These are phyloP conservation scores for Conops quadrifasciatus DNA, from an alignment of 2,888 invertebrate species.

Conservation along the genomic window DNA sequence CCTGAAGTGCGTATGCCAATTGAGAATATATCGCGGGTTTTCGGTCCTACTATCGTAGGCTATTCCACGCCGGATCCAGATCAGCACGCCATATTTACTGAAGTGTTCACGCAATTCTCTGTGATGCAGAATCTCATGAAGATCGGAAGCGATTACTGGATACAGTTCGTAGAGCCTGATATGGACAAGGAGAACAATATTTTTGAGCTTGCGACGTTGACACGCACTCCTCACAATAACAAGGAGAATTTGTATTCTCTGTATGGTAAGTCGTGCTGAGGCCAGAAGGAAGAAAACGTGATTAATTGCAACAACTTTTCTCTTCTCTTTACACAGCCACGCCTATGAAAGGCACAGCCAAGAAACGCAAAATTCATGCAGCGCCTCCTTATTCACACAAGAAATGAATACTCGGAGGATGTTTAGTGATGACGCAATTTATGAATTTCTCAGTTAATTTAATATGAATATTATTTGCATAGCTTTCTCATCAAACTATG, in stretches of 20 bases:
- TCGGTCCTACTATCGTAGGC: constrained; percentile 94
- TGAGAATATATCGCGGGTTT: constrained; percentile 87
- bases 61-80: constrained; percentile 80
- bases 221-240: constrained; percentile 47
- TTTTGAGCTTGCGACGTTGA: constrained; percentile 27
- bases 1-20: constrained; percentile 91
- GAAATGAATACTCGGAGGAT: constrained; percentile 1
- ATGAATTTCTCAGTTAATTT: not conserved
- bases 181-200: constrained; percentile 48
- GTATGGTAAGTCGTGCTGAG: constrained; percentile 53
- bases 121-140: constrained; percentile 77
- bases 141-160: constrained; percentile 80
- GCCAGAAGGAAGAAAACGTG: not conserved
- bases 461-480: not conserved
- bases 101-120: constrained; percentile 79
- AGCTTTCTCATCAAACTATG: too few relatives aligned
- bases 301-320: not conserved
- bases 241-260: constrained; percentile 53
- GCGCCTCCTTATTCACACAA: constrained; percentile 52
- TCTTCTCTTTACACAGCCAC: constrained; percentile 51
- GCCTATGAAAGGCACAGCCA: constrained; percentile 60
- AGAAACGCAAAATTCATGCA: constrained; percentile 62
- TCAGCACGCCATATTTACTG: constrained; percentile 76
- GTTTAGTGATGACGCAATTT: too few relatives aligned
- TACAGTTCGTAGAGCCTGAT: constrained; percentile 53